Base-by-base conservation (phyloP, 1,140 invertebrate genomes). In the Drosophila pallidifrons region DNA sequence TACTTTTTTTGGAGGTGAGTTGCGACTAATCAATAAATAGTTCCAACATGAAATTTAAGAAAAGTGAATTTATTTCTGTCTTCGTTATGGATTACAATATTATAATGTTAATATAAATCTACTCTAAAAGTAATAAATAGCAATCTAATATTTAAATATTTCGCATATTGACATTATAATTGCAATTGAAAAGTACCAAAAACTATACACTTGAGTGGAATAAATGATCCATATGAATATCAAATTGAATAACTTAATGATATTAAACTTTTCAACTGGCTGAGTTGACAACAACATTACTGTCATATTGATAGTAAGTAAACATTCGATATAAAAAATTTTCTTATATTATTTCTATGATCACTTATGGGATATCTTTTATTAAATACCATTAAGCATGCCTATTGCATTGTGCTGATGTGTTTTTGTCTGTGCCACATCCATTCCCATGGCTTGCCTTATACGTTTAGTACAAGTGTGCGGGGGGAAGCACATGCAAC, bases 331-430 rank as follows among this genome's bases (percentile, higher is more conserved):
- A 30, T 13, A 6, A n/a, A 30, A 1, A 52, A 52, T 28, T 52
- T 52, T 32, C n/a, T 13, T 25, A 28, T 51, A n/a, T 52, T 7
- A 69, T 51, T 43, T 8, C 20, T 2, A 47, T 49, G 6, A 15
- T 35, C 51, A 32, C n/a, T 35, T 54, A 67, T 47, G 28, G 25
- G 28, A 49, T 28, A 79, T 61, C 41, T 41, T 58, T 64, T 55
- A 25, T 47, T 81, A 67, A 76, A 59, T 28, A 54, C 45, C 35
- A 63, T 43, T 28, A 76, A 71, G 38, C 75, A 43, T 80, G 72
- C 57, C 78, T 71, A 69, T 69, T 61, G 75, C 41, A 55, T 54
- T 46, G 49, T 45, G 5, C 25, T 43, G 28, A 58, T 43, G 61
- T 59, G 35, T 49, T 65, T 61, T 32, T 75, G 7, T 52, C 25